A percentile compares a stretch with the other conserved stretches of the same genome.
These are phyloP conservation scores for Ptychodera flava DNA, from an alignment of 35 echinoderm and acorn worm genomes.

Conservation along the genomic window DNA sequence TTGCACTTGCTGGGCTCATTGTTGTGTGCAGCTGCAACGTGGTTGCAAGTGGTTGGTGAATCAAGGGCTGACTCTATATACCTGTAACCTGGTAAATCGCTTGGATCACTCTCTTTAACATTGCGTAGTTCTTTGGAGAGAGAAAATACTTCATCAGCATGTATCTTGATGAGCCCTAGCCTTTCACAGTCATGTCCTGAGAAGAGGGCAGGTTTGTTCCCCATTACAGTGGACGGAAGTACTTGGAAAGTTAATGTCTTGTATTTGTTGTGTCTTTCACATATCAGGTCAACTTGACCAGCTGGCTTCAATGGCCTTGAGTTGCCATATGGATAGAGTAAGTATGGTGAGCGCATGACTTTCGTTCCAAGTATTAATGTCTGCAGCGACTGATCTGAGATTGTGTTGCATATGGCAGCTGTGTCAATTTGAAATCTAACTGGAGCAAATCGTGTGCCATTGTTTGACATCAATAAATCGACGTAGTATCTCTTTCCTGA, in stretches of 20 bases:
- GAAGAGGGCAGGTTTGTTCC: not conserved
- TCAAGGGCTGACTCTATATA: not conserved
- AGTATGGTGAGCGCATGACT: not conserved
- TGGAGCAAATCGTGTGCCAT: no score
- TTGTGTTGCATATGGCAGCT: no score
- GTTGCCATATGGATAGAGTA: not conserved
- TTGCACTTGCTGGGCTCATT: not conserved
- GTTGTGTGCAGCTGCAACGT: not conserved
- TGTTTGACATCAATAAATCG: no score
- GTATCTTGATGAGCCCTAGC: not conserved
- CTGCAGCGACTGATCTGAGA: no score
- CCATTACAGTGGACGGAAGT: not conserved
- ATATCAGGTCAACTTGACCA: not conserved
- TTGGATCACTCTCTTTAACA: not conserved
- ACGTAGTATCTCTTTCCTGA: no score
- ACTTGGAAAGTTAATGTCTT: not conserved
- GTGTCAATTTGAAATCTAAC: no score
- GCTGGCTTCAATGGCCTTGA: not conserved
- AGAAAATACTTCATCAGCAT: not conserved
- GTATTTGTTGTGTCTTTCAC: not conserved
- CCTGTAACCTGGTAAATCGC: not conserved
- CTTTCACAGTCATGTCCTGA: not conserved
- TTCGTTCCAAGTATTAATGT: no score
- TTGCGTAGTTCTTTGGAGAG: not conserved
- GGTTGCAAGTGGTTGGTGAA: not conserved